Evolutionary conservation across 2,888 invertebrate genomes (phyloP).

Genomic region (Gibbula magus): DNA sequence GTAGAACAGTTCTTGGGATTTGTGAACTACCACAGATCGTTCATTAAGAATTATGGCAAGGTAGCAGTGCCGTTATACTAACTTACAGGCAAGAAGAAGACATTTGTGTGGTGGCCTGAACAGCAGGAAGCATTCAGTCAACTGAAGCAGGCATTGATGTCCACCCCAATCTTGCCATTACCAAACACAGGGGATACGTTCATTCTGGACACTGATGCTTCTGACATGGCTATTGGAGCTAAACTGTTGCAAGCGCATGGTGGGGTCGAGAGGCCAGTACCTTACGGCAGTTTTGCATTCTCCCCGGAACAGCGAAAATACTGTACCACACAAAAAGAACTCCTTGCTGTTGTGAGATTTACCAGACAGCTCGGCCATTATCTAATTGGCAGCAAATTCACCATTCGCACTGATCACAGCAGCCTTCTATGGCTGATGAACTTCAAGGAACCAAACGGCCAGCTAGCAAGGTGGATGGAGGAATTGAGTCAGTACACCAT

Average conservation of each 20-base stretch:
- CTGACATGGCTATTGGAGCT: conserved; percentile 42
- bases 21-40: too few relatives aligned
- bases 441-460: conserved; percentile 40
- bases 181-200: conserved; percentile 35
- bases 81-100: background rate
- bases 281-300: conserved; percentile 39
- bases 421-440: conserved; percentile 37
- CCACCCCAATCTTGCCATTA: conserved; percentile 32
- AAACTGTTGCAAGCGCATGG: conserved; percentile 41
- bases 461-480: conserved; percentile 36
- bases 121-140: background rate
- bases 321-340: conserved; percentile 46
- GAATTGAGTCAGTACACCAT: conserved; percentile 37
- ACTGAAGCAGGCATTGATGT: background rate
- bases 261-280: conserved; percentile 37
- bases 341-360: conserved; percentile 39
- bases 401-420: conserved; percentile 39
- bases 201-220: conserved; percentile 44
- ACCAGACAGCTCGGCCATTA: conserved; percentile 41
- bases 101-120: conserved; percentile 19
- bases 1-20: too few relatives aligned
- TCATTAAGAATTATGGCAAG: too few relatives aligned
- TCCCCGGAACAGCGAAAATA: conserved; percentile 38
- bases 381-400: conserved; percentile 33
- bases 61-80: too few relatives aligned